Base-by-base conservation (phyloP, 2,113 vertebrate species). In the Pelecanoides urinatrix region DNA sequence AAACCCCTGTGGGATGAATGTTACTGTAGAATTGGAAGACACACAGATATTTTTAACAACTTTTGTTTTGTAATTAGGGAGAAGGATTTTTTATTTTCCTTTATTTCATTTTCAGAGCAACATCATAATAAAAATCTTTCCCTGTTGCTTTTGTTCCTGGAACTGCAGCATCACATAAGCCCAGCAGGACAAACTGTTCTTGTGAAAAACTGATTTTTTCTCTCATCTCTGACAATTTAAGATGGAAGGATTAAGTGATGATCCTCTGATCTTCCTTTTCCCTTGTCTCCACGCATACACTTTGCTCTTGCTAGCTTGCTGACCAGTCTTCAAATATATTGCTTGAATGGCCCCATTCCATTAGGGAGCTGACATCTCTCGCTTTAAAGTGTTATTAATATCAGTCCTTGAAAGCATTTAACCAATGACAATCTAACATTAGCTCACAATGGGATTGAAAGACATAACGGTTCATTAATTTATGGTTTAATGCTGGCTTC, bases 391-490 rank as follows among this genome's bases (percentile, higher is more conserved):
- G 76, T 92, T 96, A 95, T 96, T 94, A 95, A 96, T 96, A 96
- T 89, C 96, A 94, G 83, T 94, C 94, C 96, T 97, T 96, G 96
- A 97, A 90, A 96, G 65, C 71, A 81, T 95, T 96, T 96, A 96
- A 95, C 88, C 95, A 96, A 92, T 96, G 94, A 93, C 95, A 96
- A 84, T 67, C 95, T 93, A 93, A 96, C 92, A 95, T 92, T 95
- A 97, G 79, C 83, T 88, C 94, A 89, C 96, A 92, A 94, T 89
- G 86, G 76, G 76, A 93, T 95, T 94, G 95, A 92, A 96, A 95
- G 86, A 97, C 88, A 93, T 92, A 89, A 91, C 2, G 29, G 73
- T 91, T 95, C 94, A 96, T 94, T 94, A 93, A 96, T 94, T 88
- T 94, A 96, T 71, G 53, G 88, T 96, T 97, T 95, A 96, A 91